These are phyloP conservation scores for Heliothis peltigera DNA, from an alignment of 2,888 invertebrate species.

Conservation along the genomic window DNA sequence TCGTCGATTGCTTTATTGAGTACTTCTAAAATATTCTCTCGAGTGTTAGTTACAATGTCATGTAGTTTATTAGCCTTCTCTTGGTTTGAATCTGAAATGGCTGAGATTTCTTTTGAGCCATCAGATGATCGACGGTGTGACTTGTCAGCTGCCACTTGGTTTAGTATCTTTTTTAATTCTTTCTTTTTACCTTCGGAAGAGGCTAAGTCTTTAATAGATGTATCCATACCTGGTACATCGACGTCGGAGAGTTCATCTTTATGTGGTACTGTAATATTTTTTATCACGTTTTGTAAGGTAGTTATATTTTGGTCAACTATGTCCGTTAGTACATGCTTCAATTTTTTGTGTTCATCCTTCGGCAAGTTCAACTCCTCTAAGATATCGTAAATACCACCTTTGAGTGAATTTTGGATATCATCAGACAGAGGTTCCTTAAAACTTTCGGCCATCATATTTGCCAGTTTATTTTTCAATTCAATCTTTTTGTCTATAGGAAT, in stretches of 20 bases:
- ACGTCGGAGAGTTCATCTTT: no score
- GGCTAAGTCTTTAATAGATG: no score
- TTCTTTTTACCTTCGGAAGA: no score
- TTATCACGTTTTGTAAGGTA: neutral
- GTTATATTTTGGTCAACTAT: neutral
- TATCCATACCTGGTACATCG: neutral
- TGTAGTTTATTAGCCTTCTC: neutral
- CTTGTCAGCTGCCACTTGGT: no score
- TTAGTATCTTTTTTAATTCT: no score
- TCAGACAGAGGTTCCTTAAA: neutral
- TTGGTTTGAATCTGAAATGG: neutral
- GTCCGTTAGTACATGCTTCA: no score
- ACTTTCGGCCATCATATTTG: neutral
- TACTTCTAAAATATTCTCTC: no score
- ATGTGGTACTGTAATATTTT: neutral
- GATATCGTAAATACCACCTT: neutral
- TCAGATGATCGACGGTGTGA: no score
- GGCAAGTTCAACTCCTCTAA: neutral
- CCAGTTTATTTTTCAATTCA: neutral
- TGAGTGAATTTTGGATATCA: neutral
- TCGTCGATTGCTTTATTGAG: neutral
- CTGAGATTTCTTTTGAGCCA: no score
- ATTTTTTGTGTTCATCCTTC: no score
- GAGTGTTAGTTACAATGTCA: no score
- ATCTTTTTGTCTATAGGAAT: neutral